Base-by-base conservation (phyloP, 2,113 vertebrate species). In the Pterophyllum scalare region DNA sequence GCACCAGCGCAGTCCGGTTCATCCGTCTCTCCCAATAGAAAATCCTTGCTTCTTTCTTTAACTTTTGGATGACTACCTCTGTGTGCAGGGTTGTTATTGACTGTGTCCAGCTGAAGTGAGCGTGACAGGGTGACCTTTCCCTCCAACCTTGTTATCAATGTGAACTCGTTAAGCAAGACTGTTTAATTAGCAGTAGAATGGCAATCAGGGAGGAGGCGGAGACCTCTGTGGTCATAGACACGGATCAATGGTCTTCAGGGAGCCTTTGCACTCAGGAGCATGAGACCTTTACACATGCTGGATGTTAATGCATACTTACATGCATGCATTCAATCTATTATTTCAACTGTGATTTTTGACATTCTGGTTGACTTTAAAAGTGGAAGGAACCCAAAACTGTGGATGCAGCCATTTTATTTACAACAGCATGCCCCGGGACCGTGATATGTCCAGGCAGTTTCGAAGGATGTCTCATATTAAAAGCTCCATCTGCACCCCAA, bases 141-240 rank as follows among this genome's bases (percentile, higher is more conserved):
- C 11, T 81, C 81, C 83, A 79, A 88, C 90, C 93, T 93, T 75
- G 91, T 92, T 91, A 92, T 79, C 83, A 75, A 86, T 40, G 75
- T 31, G 65, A 87, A 88, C 89, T 92, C 88, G 84, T 94, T 93
- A 93, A 90, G 83, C 79, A 26, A 46, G 83, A 74, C 90, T 90
- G 93, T 93, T 93, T 94, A 92, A 94, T 94, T 95, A 94, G 91
- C 89, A 75, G 87, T 6, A 72, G 83, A 82, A 77, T 75, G 84
- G 83, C 87, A 88, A 91, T 91, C 87, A 87, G 87, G 86, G 86
- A 88, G 83, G 88, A 90, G 87, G 14, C 26, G 8, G 75, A 62
- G 88, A 77, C 75, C 87, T 86, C 81, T 58, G 78, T 80, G 87
- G 84, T 81, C 85, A 49, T 33, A 52, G 90, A 88, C 87, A 89